Evolutionary conservation across 2,797 vertebrate species (phyloP).

Genomic region (Pangasius macronema): DNA sequence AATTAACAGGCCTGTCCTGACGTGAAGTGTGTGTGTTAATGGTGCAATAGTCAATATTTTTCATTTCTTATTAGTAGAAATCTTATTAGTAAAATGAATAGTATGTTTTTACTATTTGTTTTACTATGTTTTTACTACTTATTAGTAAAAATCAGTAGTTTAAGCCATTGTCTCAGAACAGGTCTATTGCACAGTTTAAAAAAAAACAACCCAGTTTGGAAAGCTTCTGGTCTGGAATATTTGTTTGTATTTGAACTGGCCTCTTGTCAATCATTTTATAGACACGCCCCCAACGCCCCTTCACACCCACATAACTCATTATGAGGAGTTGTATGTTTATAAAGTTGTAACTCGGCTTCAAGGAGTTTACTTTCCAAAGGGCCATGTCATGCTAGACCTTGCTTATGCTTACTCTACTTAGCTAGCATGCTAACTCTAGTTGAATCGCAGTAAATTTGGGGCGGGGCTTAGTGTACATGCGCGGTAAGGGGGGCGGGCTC

Average conservation of each 20-base stretch:
- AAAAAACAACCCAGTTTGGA: no score
- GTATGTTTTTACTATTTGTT: no score
- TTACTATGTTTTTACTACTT: no score
- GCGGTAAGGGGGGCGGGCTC: background rate
- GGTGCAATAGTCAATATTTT: background rate
- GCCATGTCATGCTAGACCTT: background rate
- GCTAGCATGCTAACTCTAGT: background rate
- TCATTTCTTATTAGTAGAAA: no score
- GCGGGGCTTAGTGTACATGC: background rate
- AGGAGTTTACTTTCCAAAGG: background rate
- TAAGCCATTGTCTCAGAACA: background rate
- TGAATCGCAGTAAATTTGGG: background rate
- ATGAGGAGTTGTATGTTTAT: background rate
- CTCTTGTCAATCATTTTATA: background rate
- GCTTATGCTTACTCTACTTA: no score
- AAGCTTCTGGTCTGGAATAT: no score
- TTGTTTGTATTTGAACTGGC: background rate
- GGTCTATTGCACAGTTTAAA: background rate
- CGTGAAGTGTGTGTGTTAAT: background rate
- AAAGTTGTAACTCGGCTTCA: background rate
- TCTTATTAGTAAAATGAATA: no score
- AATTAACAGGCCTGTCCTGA: background rate
- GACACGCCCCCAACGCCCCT: background rate
- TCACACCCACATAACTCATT: background rate
- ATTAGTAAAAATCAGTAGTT: no score